Percentiles rank a stretch among this genome's conserved stretches.
These are phyloP conservation scores for Aporrectodea caliginosa DNA, from an alignment of 1,140 invertebrate species.

Conservation along the genomic window DNA sequence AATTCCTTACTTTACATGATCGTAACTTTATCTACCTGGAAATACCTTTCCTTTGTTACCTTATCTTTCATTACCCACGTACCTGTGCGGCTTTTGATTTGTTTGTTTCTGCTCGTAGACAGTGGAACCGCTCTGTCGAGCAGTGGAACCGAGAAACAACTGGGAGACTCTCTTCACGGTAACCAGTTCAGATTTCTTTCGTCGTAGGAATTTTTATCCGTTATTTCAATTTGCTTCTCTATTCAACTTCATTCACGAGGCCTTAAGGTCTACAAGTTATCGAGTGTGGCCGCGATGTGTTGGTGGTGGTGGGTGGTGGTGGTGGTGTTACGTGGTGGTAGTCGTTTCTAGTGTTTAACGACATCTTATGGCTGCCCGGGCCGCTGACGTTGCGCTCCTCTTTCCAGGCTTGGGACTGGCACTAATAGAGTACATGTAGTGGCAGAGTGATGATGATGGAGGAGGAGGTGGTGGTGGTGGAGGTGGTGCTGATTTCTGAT, in stretches of 20 bases:
- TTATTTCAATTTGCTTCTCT: background rate
- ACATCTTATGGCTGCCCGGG: no score
- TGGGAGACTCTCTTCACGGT: background rate
- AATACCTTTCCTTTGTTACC: background rate
- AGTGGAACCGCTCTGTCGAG: background rate
- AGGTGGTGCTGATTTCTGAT: no score
- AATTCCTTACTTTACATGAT: background rate
- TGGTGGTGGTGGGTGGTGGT: no score
- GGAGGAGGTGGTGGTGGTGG: no score
- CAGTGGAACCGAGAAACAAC: background rate
- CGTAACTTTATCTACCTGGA: background rate
- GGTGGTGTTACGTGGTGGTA: no score
- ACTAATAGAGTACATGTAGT: no score
- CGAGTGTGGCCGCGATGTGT: no score
- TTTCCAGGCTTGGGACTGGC: no score
- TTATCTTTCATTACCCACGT: background rate
- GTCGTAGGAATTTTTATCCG: background rate
- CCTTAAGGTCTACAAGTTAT: background rate
- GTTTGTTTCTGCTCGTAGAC: background rate
- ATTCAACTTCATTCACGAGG: background rate
- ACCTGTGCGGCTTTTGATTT: no score
- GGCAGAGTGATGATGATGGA: no score
- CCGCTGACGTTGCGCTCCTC: no score
- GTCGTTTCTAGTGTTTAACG: no score
- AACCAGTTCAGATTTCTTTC: background rate